phyloP scores from a whole-genome alignment of 2,797 vertebrate genomes.

The Syndactyla subalaris region DNA sequence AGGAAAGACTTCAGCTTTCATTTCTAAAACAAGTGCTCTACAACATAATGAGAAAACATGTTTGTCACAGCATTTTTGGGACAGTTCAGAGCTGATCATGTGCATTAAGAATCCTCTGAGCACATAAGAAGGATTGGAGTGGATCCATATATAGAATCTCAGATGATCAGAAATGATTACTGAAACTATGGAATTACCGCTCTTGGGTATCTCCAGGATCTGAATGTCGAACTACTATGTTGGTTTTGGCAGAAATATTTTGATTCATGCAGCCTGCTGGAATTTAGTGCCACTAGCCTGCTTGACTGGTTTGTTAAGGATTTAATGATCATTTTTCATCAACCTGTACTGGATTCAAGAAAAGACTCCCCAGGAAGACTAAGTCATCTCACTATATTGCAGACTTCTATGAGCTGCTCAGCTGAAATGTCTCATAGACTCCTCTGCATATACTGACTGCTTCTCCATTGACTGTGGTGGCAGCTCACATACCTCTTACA shows the following conservation, averaged over 20 bases:
- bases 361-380: neutral
- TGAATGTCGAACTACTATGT: neutral
- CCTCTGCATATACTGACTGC: neutral
- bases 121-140: fast-evolving
- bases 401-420: neutral
- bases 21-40: neutral
- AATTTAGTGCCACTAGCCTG: neutral
- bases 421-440: neutral
- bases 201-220: neutral
- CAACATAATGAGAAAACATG: neutral
- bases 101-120: neutral
- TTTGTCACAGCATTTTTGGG: neutral
- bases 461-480: neutral
- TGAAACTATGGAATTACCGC: neutral
- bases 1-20: neutral
- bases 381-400: neutral
- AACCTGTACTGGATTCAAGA: neutral
- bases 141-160: neutral
- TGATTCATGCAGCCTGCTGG: neutral
- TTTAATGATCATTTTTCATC: neutral
- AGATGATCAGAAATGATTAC: neutral
- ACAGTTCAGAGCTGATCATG: neutral
- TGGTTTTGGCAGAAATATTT: neutral
- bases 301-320: neutral
- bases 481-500: neutral